Conservation (phyloP, 2,113 vertebrate genomes). For the Odocoileus virginianus region DNA sequence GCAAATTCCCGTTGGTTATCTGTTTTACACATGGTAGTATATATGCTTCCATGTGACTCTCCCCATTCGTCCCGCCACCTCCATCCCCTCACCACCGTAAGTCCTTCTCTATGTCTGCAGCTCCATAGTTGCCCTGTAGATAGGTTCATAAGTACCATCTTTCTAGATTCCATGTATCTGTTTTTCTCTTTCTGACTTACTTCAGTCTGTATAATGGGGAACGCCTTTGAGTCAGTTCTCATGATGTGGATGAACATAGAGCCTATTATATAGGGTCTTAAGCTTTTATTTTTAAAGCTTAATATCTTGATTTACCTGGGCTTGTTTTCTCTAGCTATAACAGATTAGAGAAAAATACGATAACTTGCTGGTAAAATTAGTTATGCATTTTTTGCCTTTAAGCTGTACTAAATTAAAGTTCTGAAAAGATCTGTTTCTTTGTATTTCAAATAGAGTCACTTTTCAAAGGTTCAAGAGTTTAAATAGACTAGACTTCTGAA, state of each 20-base stretch:
- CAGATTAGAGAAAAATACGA: background rate
- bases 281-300: background rate
- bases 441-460: background rate
- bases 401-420: background rate
- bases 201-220: background rate
- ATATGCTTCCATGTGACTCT: background rate
- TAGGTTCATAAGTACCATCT: background rate
- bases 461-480: background rate
- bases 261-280: background rate
- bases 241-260: background rate
- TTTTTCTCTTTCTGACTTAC: background rate
- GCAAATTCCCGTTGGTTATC: rapidly evolving
- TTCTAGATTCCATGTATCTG: background rate
- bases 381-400: constrained; percentile 23
- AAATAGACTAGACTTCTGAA: background rate
- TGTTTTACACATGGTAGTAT: rapidly evolving
- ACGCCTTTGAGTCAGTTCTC: background rate
- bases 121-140: background rate
- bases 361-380: background rate
- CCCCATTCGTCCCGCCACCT: background rate
- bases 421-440: background rate
- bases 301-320: background rate
- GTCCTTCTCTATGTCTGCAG: background rate
- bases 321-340: background rate
- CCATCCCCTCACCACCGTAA: rapidly evolving